Evolutionary conservation across 2,888 invertebrate species (phyloP).

Genomic region (Noctua comes): DNA sequence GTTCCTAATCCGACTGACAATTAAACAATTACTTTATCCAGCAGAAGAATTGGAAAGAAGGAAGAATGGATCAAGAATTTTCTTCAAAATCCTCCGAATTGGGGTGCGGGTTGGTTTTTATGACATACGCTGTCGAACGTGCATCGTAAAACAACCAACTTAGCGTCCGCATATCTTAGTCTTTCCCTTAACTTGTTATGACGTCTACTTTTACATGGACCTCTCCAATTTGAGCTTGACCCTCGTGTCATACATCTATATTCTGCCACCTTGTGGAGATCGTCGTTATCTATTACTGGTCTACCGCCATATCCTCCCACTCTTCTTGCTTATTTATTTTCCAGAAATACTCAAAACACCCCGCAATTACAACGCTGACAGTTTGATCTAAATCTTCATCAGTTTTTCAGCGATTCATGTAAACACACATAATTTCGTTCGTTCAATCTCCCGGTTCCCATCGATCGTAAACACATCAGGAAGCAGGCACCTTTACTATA

Average conservation of each 20-base stretch:
- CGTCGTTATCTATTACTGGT: neutral
- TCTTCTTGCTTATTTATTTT: neutral
- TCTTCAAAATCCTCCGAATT: too few species aligned
- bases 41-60: too few species aligned
- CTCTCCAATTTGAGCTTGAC: neutral
- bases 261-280: neutral
- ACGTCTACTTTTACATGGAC: neutral
- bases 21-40: too few species aligned
- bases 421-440: constrained; percentile 25
- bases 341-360: neutral
- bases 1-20: too few species aligned
- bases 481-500: constrained; percentile 23
- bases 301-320: neutral
- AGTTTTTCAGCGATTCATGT: constrained; percentile 17
- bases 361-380: constrained; percentile 21
- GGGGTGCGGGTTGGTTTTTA: too few species aligned
- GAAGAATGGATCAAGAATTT: too few species aligned
- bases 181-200: neutral
- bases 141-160: too few species aligned
- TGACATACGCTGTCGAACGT: too few species aligned
- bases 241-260: neutral
- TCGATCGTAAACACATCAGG: constrained; percentile 42
- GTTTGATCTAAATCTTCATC: constrained; percentile 24
- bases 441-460: constrained; percentile 17
- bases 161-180: neutral